A percentile compares a stretch with the other conserved stretches of the same genome.
phyloP scores from a whole-genome alignment of 2,888 invertebrate genomes.

The Drosophila flavopinicola region DNA sequence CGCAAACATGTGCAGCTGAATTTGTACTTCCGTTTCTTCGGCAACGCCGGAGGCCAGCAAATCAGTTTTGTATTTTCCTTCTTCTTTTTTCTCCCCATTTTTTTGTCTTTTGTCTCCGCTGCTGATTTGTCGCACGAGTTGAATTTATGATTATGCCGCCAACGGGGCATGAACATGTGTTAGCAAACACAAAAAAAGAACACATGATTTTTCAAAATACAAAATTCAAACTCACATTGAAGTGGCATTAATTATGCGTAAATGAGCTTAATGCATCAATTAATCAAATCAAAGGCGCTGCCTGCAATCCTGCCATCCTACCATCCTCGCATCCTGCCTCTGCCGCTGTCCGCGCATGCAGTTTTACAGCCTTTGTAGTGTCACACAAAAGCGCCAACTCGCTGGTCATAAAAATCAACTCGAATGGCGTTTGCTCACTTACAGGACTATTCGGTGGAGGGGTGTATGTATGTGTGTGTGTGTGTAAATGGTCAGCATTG shows the following conservation, averaged over 20 bases:
- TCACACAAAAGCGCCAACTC: constrained; percentile 73
- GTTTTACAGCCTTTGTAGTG: constrained; percentile 64
- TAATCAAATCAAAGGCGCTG: constrained; percentile 75
- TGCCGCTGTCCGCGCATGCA: constrained; percentile 24
- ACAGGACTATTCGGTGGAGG: background rate
- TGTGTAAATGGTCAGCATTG: constrained; percentile 23
- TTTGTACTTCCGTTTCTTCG: constrained; percentile 70
- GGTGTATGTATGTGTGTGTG: background rate
- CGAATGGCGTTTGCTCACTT: constrained; percentile 15
- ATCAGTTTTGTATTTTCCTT: constrained; percentile 34
- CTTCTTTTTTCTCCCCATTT: background rate
- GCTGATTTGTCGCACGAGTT: constrained; percentile 75
- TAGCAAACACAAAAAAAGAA: constrained; percentile 9
- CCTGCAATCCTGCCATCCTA: constrained; percentile 26
- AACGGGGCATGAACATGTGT: constrained; percentile 37
- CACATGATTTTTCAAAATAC: constrained; percentile 26
- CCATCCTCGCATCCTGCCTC: background rate
- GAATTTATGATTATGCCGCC: constrained; percentile 73
- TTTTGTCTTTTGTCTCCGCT: constrained; percentile 49
- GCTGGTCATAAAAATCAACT: constrained; percentile 33
- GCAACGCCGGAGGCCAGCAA: constrained; percentile 49
- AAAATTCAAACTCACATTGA: constrained; percentile 56
- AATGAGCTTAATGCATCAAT: constrained; percentile 78
- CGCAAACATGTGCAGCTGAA: constrained; percentile 54
- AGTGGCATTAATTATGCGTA: constrained; percentile 76